Evolutionary conservation across 1,140 invertebrate genomes (phyloP).

Genomic region (Drosophila nigromelanica): DNA sequence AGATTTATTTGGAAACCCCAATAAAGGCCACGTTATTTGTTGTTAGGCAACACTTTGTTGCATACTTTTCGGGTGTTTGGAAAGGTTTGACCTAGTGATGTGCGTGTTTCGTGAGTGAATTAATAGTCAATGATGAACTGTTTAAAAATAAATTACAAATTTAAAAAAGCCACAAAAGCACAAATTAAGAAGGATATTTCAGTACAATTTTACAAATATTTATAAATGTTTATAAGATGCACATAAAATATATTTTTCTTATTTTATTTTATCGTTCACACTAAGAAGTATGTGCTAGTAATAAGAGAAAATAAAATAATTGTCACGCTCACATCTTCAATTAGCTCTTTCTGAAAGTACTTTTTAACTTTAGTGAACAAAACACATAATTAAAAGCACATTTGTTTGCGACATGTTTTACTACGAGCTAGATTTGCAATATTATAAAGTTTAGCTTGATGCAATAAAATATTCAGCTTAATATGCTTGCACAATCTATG

Average conservation of each 20-base stretch:
- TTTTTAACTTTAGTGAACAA: not conserved
- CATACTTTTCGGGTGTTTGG: constrained; percentile 14
- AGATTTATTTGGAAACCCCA: constrained; percentile 23
- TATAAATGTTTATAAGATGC: no score
- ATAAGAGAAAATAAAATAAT: not conserved
- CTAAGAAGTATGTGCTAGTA: no score
- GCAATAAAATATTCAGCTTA: constrained; percentile 4
- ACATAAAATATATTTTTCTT: no score
- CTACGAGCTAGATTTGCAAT: not conserved
- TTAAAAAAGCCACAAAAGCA: no score
- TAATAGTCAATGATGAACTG: no score
- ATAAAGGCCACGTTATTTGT: constrained; percentile 19
- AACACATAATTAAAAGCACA: constrained; percentile 19
- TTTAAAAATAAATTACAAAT: no score
- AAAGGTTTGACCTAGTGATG: constrained; percentile 1
- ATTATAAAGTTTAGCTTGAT: not conserved
- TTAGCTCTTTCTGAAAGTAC: not conserved
- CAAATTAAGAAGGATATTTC: no score
- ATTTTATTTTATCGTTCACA: no score
- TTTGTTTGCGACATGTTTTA: constrained; percentile 10
- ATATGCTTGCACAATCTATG: constrained; percentile 9
- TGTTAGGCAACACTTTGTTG: constrained; percentile 33
- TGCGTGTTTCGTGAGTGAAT: not conserved
- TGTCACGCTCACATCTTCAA: constrained; percentile 1
- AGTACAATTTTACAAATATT: no score